Evolutionary conservation across 1,140 invertebrate species (phyloP), one percentile per base, ranked within the genome.

Genomic region (Zaprionus tsacasi): DNA sequence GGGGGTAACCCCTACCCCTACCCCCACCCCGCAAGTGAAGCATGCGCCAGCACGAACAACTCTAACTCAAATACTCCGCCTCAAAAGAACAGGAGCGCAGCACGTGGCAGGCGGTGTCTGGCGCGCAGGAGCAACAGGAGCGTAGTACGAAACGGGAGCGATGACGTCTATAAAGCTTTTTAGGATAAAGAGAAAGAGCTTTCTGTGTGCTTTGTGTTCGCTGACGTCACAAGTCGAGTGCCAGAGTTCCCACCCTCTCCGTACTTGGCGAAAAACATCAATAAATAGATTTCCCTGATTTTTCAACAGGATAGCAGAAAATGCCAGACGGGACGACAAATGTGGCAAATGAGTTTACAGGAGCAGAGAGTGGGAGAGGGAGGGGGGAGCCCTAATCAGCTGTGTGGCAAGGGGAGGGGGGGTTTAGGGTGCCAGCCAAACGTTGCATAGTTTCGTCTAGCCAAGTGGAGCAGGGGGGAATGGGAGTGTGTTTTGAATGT

Each of bases 271-370:
- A 82, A 91, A 91, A 91, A 91, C 86, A 83, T 91, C 89, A 87
- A 91, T 91, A 91, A 91, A 91, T 91, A 91, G 89, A 91, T 91
- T 91, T 91, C 85, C 89, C 89, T 91, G 89, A 90, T 91, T 91
- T 91, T 91, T 89, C 79, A 91, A 91, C 89, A 91, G 89, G 89
- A 91, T 83, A 87, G 78, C 89, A 91, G 89, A 66, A 91, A 79
- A 66, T 8, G 25, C 27, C 55, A 56, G 38, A 17, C 38, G 7
- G 10, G 33, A 35, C 33, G 10, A 33, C 21, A 54, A 56, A 43
- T 55, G 48, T 38, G 38, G 30, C 35, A 43, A 65, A 52, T 30
- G 50, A 65, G 59, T 17, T 35, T 38, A 25, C 65, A 30, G 70
- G 56, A 69, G 11, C 13, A 25, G 2, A 55, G n/a, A 11, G 10